These are phyloP conservation scores for Pantherophis guttatus DNA, from an alignment of 2,113 vertebrate species.

Conservation along the genomic window DNA sequence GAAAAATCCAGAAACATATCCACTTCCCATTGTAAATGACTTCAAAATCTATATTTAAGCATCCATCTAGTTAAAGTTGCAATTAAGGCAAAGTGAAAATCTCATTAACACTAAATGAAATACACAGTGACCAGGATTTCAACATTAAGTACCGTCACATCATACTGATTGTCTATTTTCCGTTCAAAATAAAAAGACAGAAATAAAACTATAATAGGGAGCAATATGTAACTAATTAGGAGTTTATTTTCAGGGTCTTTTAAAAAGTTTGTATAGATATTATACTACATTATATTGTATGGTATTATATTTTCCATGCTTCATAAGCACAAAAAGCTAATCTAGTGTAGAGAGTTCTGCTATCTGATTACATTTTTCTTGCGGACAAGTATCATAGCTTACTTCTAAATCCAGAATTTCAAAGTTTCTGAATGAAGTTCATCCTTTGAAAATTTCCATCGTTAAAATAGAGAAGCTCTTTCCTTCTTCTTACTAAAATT, in stretches of 20 bases:
- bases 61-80: slow-evolving; percentile 57
- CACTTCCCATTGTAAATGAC: background rate
- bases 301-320: slow-evolving; percentile 39
- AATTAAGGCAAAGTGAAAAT: slow-evolving; percentile 92
- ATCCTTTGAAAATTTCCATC: slow-evolving; percentile 15
- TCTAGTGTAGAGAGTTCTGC: slow-evolving; percentile 47
- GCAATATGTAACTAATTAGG: slow-evolving; percentile 59
- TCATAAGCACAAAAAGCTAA: slow-evolving; percentile 33
- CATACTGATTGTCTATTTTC: slow-evolving; percentile 23
- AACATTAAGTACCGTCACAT: slow-evolving; percentile 46
- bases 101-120: slow-evolving; percentile 56
- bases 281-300: background rate
- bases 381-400: slow-evolving; percentile 56
- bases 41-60: slow-evolving; percentile 4
- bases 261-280: slow-evolving; percentile 44
- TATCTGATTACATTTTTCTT: slow-evolving; percentile 60
- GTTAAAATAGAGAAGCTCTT: background rate
- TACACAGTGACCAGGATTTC: slow-evolving; percentile 57
- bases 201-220: slow-evolving; percentile 32
- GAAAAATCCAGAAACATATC: slow-evolving; percentile 20
- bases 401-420: slow-evolving; percentile 50
- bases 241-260: slow-evolving; percentile 41
- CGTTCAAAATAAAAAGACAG: slow-evolving; percentile 30
- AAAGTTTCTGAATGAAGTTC: slow-evolving; percentile 23
- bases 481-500: slow-evolving; percentile 17